Conservation (phyloP, 2,797 vertebrate genomes). For the Micropoecilia bifurca region DNA sequence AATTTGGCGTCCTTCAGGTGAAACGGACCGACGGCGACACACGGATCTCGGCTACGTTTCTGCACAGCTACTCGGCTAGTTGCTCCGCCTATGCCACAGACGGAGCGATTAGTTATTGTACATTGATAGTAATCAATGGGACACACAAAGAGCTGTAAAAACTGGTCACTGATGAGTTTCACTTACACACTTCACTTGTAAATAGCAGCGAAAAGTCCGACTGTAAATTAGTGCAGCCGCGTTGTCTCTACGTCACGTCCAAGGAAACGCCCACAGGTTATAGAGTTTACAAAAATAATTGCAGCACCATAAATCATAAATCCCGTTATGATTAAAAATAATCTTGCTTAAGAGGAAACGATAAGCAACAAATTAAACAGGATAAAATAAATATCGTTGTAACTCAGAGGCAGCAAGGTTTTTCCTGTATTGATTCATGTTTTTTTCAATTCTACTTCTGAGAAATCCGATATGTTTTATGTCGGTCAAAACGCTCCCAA, state of each 20-base stretch:
- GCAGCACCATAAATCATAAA: conserved; percentile 81
- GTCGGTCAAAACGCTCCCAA: conserved; percentile 48
- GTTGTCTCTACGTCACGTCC: conserved; percentile 30
- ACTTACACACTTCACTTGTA: conserved; percentile 11
- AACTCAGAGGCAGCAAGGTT: conserved; percentile 69
- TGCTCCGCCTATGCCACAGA: conserved; percentile 4
- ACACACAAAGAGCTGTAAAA: conserved; percentile 25
- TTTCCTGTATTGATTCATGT: conserved; percentile 42
- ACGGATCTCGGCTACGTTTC: conserved; percentile 15
- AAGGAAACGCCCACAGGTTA: conserved; percentile 43
- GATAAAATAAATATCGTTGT: conserved; percentile 61
- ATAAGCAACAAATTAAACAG: conserved; percentile 31
- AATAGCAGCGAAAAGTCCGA: conserved; percentile 57
- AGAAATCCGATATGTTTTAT: not conserved
- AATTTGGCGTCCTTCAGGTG: conserved; percentile 12
- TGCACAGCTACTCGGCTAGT: conserved; percentile 7
- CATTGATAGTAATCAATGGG: conserved; percentile 5
- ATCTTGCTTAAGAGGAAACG: conserved; percentile 8
- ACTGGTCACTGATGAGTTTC: conserved; percentile 14
- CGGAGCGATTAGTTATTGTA: not conserved
- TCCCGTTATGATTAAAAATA: conserved; percentile 66
- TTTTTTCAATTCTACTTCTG: conserved; percentile 10
- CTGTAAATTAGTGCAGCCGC: conserved; percentile 56
- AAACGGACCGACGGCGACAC: conserved; percentile 5
- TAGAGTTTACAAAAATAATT: conserved; percentile 83